These are phyloP conservation scores for Blera fallax DNA, from an alignment of 2,888 invertebrate genomes.

Conservation along the genomic window DNA sequence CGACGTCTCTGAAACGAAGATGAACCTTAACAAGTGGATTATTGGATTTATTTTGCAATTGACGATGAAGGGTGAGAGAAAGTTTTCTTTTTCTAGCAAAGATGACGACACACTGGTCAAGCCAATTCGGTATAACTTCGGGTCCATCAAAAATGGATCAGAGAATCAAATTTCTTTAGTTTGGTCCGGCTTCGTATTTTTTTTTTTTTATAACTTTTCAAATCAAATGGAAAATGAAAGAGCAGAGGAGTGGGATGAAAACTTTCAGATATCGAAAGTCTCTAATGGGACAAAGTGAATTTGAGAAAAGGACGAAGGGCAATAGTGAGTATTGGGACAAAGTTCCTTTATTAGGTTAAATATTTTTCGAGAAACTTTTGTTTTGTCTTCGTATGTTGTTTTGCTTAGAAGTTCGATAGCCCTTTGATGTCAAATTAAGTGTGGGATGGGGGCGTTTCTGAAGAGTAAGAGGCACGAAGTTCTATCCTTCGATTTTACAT, in stretches of 20 bases:
- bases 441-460: neutral
- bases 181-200: constrained; percentile 9
- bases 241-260: constrained; percentile 4
- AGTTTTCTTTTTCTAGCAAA: constrained; percentile 3
- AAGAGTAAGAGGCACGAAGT: neutral
- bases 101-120: neutral
- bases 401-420: constrained; percentile 6
- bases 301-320: constrained; percentile 7
- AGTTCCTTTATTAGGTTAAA: constrained; percentile 63
- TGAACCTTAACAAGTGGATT: constrained; percentile 68
- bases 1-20: constrained; percentile 17
- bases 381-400: neutral
- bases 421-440: neutral
- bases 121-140: constrained; percentile 25
- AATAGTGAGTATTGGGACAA: constrained; percentile 24
- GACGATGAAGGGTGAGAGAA: constrained; percentile 14
- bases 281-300: constrained; percentile 64
- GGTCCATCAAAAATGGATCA: constrained; percentile 64
- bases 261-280: constrained; percentile 51
- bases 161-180: constrained; percentile 62
- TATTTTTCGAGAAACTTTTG: constrained; percentile 20
- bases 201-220: constrained; percentile 51
- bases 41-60: constrained; percentile 71
- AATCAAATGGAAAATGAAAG: constrained; percentile 54
- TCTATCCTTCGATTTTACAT: neutral